A percentile compares a stretch with the other conserved stretches of the same genome.
Conservation (phyloP, 2,113 vertebrate species). For the Artemisiospiza belli region DNA sequence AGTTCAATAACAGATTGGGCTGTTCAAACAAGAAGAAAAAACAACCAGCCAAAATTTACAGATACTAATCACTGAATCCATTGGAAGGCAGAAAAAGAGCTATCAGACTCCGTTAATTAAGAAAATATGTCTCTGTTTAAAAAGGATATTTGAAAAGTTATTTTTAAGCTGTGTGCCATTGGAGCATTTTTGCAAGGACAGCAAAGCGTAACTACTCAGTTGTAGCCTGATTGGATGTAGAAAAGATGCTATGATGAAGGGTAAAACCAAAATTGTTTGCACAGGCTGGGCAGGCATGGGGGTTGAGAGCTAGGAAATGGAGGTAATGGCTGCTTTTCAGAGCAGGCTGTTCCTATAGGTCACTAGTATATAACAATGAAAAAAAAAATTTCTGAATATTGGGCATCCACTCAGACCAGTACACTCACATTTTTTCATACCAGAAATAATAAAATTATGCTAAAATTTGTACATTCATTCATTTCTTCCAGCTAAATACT, state of each 20-base stretch:
- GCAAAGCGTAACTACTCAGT: neutral
- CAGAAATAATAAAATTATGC: neutral
- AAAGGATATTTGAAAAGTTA: neutral
- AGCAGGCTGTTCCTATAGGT: neutral
- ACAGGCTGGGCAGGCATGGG: neutral
- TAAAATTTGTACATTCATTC: neutral
- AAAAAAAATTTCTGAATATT: neutral
- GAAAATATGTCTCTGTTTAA: neutral
- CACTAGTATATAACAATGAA: neutral
- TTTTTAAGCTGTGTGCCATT: neutral
- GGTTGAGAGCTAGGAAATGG: neutral
- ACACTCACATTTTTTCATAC: neutral
- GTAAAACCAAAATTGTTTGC: neutral
- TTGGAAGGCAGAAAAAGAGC: neutral
- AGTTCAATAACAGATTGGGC: neutral
- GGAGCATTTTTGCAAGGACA: neutral
- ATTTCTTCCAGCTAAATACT: neutral
- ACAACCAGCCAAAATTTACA: neutral
- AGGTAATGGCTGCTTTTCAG: neutral
- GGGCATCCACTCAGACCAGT: neutral
- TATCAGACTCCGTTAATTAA: neutral
- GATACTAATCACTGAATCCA: neutral
- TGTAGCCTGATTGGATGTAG: neutral
- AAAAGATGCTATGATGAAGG: neutral
- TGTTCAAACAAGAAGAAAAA: neutral